Conservation (phyloP, 2,888 invertebrate genomes). For the Sesia apiformis region DNA sequence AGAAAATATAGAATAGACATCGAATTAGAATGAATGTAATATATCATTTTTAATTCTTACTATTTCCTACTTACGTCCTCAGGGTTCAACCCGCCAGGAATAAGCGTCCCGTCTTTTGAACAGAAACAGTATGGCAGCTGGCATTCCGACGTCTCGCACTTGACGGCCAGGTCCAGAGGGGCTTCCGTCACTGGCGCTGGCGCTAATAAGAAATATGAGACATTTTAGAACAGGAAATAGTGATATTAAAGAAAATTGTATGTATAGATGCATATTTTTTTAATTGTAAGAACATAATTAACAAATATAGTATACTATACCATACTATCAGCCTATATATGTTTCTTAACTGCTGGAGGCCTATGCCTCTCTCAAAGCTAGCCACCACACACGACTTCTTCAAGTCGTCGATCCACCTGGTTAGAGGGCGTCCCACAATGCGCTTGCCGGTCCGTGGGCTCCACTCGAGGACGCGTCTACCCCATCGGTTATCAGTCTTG, state of each 20-base stretch:
- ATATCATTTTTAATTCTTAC: not conserved
- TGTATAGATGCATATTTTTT: too few species aligned
- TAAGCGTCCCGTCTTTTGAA: constrained; percentile 90
- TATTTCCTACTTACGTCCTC: constrained; percentile 78
- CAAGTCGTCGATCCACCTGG: too few species aligned
- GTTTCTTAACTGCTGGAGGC: too few species aligned
- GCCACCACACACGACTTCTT: too few species aligned
- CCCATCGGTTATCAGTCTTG: too few species aligned
- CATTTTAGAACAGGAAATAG: not conserved
- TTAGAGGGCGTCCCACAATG: too few species aligned
- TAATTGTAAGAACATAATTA: too few species aligned
- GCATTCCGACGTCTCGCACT: constrained; percentile 85
- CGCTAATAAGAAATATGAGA: constrained; percentile 64
- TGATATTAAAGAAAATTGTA: not conserved
- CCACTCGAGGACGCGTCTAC: too few species aligned
- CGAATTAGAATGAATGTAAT: not conserved
- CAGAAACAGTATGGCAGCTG: constrained; percentile 92
- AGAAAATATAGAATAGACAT: not conserved
- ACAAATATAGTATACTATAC: too few species aligned
- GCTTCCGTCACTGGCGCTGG: constrained; percentile 87
- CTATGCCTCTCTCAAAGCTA: too few species aligned
- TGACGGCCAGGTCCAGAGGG: constrained; percentile 84
- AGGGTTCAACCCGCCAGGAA: constrained; percentile 88
- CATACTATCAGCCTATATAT: too few species aligned
- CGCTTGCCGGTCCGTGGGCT: too few species aligned